phyloP scores from a whole-genome alignment of 1,140 invertebrate species.

The Campoletis sonorensis region DNA sequence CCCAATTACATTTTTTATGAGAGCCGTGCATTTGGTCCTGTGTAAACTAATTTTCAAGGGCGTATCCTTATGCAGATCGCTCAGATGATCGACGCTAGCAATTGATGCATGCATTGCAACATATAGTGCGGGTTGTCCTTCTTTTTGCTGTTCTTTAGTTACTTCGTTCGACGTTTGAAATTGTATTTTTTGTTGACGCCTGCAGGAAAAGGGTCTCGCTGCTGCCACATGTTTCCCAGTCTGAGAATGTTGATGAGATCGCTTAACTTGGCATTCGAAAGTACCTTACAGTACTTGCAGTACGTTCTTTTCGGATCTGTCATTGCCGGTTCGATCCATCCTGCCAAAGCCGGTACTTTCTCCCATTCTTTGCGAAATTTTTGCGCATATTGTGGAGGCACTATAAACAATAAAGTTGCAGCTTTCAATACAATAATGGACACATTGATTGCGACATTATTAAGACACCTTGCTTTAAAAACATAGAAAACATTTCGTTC shows the following conservation, averaged over 20 bases:
- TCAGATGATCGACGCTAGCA: slow-evolving; percentile 35
- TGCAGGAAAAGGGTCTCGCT: slow-evolving; percentile 24
- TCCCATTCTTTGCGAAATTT: slow-evolving; percentile 44
- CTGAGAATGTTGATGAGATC: slow-evolving; percentile 25
- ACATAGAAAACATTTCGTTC: no score
- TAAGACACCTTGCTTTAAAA: no score
- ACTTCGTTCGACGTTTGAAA: slow-evolving; percentile 11
- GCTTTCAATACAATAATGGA: no score
- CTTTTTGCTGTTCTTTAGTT: slow-evolving; percentile 2
- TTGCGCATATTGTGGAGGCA: slow-evolving; percentile 36
- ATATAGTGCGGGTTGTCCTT: slow-evolving; percentile 21
- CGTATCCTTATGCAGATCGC: slow-evolving; percentile 38
- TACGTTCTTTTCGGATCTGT: not conserved
- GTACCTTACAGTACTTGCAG: slow-evolving; percentile 34
- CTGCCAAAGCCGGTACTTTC: not conserved
- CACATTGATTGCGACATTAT: no score
- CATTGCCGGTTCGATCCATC: slow-evolving; percentile 12
- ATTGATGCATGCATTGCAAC: slow-evolving; percentile 32
- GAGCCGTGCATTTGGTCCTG: slow-evolving; percentile 51
- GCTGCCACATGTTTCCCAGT: slow-evolving; percentile 36
- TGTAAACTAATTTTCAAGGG: slow-evolving; percentile 42
- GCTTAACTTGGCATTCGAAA: slow-evolving; percentile 16
- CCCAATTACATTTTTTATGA: slow-evolving; percentile 48
- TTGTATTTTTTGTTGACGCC: slow-evolving; percentile 9
- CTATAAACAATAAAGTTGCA: no score